Base-by-base conservation (phyloP, 2,888 invertebrate species). In the Drosophila lutescens region DNA sequence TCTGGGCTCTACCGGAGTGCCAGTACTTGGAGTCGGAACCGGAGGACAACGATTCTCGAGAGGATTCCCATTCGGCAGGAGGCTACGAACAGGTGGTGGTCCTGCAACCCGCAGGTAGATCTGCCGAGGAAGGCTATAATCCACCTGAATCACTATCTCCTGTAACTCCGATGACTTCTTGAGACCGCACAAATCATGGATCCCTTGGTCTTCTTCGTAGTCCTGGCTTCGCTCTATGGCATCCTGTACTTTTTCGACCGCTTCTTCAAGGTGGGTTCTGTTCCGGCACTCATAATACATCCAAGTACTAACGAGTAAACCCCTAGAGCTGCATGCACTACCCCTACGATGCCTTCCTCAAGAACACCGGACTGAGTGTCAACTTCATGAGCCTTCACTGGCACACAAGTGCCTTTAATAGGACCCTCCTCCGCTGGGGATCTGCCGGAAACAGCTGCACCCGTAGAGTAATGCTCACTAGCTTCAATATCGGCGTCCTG, bases 271-370 rank as follows among this genome's bases (percentile, higher is more conserved):
- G 96, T 96, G 54, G n/a, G 80, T 63, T 20, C 13, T 15, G n/a
- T 2, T 6, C 7, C n/a, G 36, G n/a, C 1, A 36, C 2, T 10
- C n/a, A 0, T 0, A 10, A 4, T 32, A 6, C 20, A 1, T 8
- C 8, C 0, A 9, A 23, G 23, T 13, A 38, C 1, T 15, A 2
- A 4, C 5, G 2, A 3, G 1, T 41, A 9, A 41, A 23, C 12
- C 38, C 93, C 76, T 93, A 97, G 97, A 96, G 96, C 90, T 97
- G 97, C 91, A 95, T 96, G 92, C 96, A 96, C 90, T 95, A 96
- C 89, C 96, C 97, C 0, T 97, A 97, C 90, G 93, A 95, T 77
- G 95, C 95, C 76, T 95, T 97, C 88, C 90, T 97, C 69, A 94
- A 95, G 89, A 96, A 95, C 61, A 95, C 95, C 2, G 97, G 97